Percentiles rank a stretch among this genome's conserved stretches.
phyloP scores from a whole-genome alignment of 2,797 vertebrate species.

The Phrynocephalus vlangalii region DNA sequence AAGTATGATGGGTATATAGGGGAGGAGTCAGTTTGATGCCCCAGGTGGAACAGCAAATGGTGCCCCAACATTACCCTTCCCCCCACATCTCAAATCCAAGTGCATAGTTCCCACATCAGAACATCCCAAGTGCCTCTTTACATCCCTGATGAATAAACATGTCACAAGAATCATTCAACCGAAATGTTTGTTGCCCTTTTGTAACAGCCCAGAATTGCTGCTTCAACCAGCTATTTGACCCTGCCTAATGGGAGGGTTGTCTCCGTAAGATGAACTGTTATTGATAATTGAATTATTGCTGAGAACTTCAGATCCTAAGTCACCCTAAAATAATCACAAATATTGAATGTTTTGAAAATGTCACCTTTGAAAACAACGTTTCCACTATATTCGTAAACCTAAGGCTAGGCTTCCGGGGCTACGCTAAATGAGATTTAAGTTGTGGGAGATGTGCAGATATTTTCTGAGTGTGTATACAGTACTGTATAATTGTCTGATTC shows the following conservation, averaged over 20 bases:
- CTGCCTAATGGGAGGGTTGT: neutral
- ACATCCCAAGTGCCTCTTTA: neutral
- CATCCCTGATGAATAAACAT: neutral
- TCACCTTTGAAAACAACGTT: neutral
- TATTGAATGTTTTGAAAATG: neutral
- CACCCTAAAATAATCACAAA: neutral
- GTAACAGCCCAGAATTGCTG: neutral
- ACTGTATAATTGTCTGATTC: neutral
- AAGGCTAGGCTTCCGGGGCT: neutral
- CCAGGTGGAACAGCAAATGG: neutral
- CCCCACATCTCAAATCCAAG: neutral
- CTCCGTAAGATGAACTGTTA: neutral
- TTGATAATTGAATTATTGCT: neutral
- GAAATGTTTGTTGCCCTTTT: neutral
- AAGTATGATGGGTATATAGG: conserved; percentile 61
- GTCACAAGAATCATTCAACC: neutral
- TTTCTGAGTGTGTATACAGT: neutral
- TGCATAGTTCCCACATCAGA: neutral
- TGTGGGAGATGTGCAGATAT: neutral
- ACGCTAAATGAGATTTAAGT: neutral
- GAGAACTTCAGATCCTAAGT: neutral
- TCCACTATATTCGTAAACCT: neutral
- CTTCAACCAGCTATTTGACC: neutral
- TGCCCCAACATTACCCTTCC: neutral
- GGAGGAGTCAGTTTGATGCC: neutral